Base-by-base conservation (phyloP, 2,888 invertebrate species). In the Perizoma flavofasciatum region DNA sequence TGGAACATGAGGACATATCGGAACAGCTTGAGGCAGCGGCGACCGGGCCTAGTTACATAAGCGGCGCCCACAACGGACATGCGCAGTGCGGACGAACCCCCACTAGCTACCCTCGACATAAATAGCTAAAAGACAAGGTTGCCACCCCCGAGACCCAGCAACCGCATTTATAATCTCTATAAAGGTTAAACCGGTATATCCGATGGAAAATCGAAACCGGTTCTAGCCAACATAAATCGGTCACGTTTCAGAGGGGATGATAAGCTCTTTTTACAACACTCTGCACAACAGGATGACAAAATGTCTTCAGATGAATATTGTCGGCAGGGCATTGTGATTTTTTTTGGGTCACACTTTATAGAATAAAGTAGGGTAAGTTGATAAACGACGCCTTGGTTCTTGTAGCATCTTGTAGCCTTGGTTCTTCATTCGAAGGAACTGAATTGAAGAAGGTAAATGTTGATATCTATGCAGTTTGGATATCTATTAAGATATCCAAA, bases 91-190 rank as follows among this genome's bases (percentile, higher is more conserved):
- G 74, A 63, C 76, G 77, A 74, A 83, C 83, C 88, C 76, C 85
- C 82, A 74, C 81, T 80, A 74, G 69, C 82, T 79, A 85, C 88
- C 89, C 87, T 83, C 89, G 81, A 85, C 89, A 90, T 91, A 92
- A 91, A 92, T 92, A 92, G 87, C 88, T 90, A 83, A 89, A 86
- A 89, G 82, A 88, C 91, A 92, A 90, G 91, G 91, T 91, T 91
- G 85, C 91, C 89, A 88, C 89, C 90, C 88, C 82, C 80, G 78
- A 81, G 82, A 86, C 85, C 82, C 81, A 69, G 77, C 85, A 84
- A 87, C 88, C 89, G 86, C 88, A 87, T 89, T 90, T 88, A 86
- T 89, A 90, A 90, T 89, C 86, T 86, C 79, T 82, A 81, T 84
- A 89, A 89, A 91, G 90, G 90, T 91, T 90, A 89, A 70, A 87